phyloP scores from a whole-genome alignment of 2,113 vertebrate genomes.

The Chamaea fasciata region DNA sequence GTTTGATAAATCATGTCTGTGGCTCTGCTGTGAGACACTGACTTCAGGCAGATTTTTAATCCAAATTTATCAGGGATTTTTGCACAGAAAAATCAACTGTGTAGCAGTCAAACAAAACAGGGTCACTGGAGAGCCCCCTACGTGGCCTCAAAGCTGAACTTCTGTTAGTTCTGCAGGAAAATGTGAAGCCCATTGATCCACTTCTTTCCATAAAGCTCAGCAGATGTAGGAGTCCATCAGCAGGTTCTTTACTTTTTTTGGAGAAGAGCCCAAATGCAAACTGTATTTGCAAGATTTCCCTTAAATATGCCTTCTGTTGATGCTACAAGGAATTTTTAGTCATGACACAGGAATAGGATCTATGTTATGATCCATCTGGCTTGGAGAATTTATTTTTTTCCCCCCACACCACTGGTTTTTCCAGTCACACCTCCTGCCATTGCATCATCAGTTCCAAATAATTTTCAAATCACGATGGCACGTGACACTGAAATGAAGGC shows the following conservation, averaged over 20 bases:
- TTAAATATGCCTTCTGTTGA: neutral
- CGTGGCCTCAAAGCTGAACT: neutral
- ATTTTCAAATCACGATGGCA: neutral
- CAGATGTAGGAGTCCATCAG: neutral
- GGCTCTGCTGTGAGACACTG: neutral
- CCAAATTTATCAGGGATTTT: neutral
- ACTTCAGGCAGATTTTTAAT: neutral
- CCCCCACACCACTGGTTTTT: neutral
- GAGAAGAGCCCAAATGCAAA: slow-evolving; percentile 5
- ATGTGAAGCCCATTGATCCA: neutral
- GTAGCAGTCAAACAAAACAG: neutral
- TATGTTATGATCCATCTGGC: neutral
- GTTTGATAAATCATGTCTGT: neutral
- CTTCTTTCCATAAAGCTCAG: neutral
- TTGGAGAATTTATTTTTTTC: neutral
- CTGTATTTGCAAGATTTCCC: neutral
- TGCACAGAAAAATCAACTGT: neutral
- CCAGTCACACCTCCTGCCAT: neutral
- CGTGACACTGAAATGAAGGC: neutral
- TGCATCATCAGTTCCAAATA: neutral
- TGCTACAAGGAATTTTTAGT: slow-evolving; percentile 2
- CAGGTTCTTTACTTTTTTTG: neutral
- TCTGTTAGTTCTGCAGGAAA: neutral
- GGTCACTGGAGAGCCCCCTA: neutral
- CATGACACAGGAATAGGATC: slow-evolving; percentile 1